phyloP scores from a whole-genome alignment of 2,797 vertebrate species.

The Columba guinea region DNA sequence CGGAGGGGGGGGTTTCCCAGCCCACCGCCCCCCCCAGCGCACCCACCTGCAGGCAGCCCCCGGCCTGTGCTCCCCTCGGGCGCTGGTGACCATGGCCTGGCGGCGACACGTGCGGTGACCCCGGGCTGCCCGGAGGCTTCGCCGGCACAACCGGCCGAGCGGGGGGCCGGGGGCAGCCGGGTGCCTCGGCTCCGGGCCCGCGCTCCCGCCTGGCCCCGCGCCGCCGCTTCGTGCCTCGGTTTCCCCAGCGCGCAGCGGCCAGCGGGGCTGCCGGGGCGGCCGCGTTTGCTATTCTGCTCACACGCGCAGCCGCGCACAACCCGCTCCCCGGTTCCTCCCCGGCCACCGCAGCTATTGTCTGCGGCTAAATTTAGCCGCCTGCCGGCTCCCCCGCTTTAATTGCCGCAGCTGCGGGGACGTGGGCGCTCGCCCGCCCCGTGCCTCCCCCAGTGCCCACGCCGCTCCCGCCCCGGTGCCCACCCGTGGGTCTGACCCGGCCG shows the following conservation, averaged over 20 bases:
- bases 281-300: neutral
- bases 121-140: neutral
- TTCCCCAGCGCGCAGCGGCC: neutral
- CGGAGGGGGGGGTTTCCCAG: neutral
- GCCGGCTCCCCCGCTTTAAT: neutral
- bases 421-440: neutral
- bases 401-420: neutral
- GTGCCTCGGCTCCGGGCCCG: neutral
- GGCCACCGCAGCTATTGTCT: neutral
- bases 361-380: neutral
- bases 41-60: constrained; percentile 13
- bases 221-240: neutral
- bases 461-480: neutral
- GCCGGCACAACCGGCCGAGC: neutral
- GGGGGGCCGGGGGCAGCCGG: neutral
- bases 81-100: neutral
- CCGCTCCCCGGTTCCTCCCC: neutral
- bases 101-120: neutral
- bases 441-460: neutral
- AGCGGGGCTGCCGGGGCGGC: neutral
- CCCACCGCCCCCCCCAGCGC: neutral
- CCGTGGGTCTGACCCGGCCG: neutral
- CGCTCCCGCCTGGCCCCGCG: neutral
- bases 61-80: neutral
- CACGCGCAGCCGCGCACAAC: neutral